Conservation (phyloP, 2,888 invertebrate genomes). For the Drosophila basisetae region DNA sequence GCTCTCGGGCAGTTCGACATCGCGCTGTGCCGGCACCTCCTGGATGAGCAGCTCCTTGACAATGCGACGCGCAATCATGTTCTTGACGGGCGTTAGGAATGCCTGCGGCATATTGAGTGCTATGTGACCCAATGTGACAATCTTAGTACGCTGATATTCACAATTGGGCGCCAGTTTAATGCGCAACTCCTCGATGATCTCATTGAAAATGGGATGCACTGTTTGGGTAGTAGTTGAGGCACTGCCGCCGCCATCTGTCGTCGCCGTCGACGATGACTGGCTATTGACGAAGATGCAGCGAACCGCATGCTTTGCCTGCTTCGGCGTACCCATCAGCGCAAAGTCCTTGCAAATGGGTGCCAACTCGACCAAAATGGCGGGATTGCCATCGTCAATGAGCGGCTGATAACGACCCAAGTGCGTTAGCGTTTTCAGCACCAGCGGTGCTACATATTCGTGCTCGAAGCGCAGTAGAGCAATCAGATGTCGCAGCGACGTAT, state of each 20-base stretch:
- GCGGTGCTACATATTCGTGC: slow-evolving; percentile 92
- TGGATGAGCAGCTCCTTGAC: slow-evolving; percentile 97
- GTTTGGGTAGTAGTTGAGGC: slow-evolving; percentile 72
- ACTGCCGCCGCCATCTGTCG: slow-evolving; percentile 61
- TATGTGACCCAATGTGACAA: slow-evolving; percentile 97
- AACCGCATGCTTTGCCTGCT: slow-evolving; percentile 98
- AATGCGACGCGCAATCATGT: slow-evolving; percentile 97
- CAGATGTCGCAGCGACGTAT: slow-evolving; percentile 92
- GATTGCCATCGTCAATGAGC: slow-evolving; percentile 90
- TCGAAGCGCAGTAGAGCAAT: slow-evolving; percentile 89
- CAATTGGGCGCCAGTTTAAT: slow-evolving; percentile 90
- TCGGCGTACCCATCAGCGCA: slow-evolving; percentile 95
- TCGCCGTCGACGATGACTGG: slow-evolving; percentile 61
- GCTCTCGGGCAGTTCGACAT: slow-evolving; percentile 76
- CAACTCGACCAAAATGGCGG: slow-evolving; percentile 91
- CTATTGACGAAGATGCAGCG: slow-evolving; percentile 95
- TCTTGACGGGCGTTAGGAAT: slow-evolving; percentile 96
- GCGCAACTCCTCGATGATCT: slow-evolving; percentile 92
- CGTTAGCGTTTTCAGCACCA: slow-evolving; percentile 93
- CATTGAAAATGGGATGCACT: slow-evolving; percentile 91
- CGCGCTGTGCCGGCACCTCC: slow-evolving; percentile 88
- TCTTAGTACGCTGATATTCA: slow-evolving; percentile 95
- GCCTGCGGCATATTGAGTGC: slow-evolving; percentile 96
- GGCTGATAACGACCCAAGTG: slow-evolving; percentile 95
- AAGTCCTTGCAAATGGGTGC: slow-evolving; percentile 95